Evolutionary conservation across 2,113 vertebrate genomes (phyloP).

Genomic region (Athene noctua): DNA sequence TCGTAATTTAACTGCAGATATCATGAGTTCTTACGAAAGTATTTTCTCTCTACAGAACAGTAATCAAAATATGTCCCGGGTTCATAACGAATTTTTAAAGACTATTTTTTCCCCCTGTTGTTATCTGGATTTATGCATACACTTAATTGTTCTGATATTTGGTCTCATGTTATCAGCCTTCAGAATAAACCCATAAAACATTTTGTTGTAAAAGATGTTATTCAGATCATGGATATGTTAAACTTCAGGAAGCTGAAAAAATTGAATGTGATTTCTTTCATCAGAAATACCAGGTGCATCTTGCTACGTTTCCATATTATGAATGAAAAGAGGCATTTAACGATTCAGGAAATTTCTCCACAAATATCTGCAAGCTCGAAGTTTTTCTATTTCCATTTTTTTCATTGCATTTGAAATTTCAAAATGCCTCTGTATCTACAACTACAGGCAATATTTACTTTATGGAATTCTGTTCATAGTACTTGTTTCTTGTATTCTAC

Average conservation of each 20-base stretch:
- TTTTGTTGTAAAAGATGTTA: neutral
- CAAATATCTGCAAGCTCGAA: slow-evolving; percentile 8
- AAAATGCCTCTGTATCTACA: neutral
- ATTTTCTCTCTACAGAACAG: neutral
- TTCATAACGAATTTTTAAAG: neutral
- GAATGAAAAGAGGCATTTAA: slow-evolving; percentile 36
- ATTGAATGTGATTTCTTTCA: neutral
- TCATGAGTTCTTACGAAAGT: neutral
- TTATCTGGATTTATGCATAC: neutral
- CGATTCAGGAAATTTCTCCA: neutral
- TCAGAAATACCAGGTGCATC: slow-evolving; percentile 36
- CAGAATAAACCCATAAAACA: neutral
- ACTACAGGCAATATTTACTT: neutral
- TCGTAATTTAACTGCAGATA: neutral
- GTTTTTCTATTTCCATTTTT: neutral
- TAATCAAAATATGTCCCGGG: neutral
- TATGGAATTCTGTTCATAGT: neutral
- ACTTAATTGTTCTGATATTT: neutral
- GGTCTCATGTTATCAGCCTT: neutral
- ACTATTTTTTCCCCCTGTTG: neutral
- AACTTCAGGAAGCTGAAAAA: slow-evolving; percentile 14
- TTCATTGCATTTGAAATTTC: neutral
- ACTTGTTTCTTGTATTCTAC: neutral
- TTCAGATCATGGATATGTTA: neutral
- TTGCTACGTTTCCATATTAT: neutral